phyloP scores from a whole-genome alignment of 1,140 invertebrate species.

The Nasonia longicornis region DNA sequence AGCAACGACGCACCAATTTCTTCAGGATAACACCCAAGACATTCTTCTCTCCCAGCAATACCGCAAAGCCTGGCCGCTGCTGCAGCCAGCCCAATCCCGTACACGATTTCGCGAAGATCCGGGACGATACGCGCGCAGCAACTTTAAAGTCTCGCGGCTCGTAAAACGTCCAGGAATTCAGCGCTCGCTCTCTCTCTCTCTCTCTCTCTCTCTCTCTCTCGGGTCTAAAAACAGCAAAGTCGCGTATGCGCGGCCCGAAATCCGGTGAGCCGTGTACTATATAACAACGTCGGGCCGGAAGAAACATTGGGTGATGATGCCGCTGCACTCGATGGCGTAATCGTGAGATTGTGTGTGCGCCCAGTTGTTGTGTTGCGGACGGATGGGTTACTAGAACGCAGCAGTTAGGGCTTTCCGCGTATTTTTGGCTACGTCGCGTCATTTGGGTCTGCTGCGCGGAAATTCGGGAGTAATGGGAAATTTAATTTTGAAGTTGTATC shows the following conservation, averaged over 20 bases:
- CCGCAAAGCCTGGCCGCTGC: too few species aligned
- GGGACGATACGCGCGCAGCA: not conserved
- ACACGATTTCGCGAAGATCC: too few species aligned
- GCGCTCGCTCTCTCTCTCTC: not conserved
- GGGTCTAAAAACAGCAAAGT: not conserved
- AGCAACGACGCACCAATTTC: too few species aligned
- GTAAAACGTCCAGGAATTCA: not conserved
- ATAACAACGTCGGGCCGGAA: not conserved
- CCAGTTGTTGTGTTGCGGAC: not conserved
- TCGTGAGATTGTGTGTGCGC: not conserved
- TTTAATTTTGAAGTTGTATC: not conserved
- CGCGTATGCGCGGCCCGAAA: not conserved
- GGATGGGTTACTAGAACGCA: not conserved
- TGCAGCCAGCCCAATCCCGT: too few species aligned
- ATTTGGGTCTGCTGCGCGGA: not conserved
- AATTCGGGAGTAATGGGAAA: slow-evolving; percentile 1
- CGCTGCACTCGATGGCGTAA: not conserved
- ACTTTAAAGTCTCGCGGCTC: not conserved
- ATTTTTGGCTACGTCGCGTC: not conserved
- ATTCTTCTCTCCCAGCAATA: too few species aligned
- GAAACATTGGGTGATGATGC: not conserved
- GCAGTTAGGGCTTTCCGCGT: not conserved
- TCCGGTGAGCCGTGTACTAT: not conserved
- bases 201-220: too few species aligned
- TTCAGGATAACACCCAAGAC: too few species aligned